These are phyloP conservation scores for Brachionus paranguensis DNA, from an alignment of 1,140 invertebrate species.

Conservation along the genomic window DNA sequence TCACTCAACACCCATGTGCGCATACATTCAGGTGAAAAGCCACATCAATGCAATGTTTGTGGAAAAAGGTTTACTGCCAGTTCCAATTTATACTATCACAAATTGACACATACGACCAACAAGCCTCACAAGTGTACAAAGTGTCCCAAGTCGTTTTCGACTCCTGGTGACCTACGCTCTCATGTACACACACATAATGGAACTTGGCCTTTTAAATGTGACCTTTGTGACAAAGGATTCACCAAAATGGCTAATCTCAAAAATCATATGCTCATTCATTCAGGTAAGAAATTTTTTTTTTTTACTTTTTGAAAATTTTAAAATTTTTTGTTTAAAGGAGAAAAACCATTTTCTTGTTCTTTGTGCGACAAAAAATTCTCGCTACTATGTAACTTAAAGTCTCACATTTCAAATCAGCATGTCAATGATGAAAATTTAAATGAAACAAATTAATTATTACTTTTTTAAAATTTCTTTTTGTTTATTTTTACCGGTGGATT, in stretches of 20 bases:
- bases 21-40: constrained; percentile 87
- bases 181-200: constrained; percentile 37
- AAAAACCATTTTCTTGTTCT: constrained; percentile 15
- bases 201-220: constrained; percentile 38
- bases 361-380: constrained; percentile 3
- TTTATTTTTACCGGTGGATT: not conserved
- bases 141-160: constrained; percentile 39
- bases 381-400: not conserved
- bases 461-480: not conserved
- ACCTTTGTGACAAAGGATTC: constrained; percentile 73
- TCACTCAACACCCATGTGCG: constrained; percentile 88
- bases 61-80: constrained; percentile 91
- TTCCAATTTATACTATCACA: constrained; percentile 92
- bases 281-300: not conserved
- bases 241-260: constrained; percentile 85
- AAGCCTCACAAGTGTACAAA: constrained; percentile 33
- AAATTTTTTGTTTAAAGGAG: not conserved
- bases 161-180: constrained; percentile 32
- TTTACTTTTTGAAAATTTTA: not conserved
- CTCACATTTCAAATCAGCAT: not conserved
- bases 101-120: constrained; percentile 75
- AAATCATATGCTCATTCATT: constrained; percentile 65
- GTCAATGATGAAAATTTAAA: not conserved
- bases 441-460: not conserved
- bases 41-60: constrained; percentile 86